Evolutionary conservation across 2,113 vertebrate genomes (phyloP).

Genomic region (Ageneiosus marmoratus): DNA sequence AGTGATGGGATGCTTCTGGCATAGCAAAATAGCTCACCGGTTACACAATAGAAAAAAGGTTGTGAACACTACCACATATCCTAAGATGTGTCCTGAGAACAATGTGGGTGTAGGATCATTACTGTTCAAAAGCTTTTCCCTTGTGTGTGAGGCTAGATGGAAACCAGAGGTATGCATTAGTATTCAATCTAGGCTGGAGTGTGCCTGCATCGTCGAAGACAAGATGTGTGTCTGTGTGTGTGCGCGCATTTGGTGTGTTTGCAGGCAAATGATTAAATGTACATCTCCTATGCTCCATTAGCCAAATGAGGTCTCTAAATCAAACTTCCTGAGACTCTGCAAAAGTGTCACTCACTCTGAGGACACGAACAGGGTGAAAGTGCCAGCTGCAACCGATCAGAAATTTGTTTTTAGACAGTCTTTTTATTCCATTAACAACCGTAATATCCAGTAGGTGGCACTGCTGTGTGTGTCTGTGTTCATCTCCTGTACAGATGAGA

Average conservation of each 20-base stretch:
- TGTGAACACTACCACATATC: neutral
- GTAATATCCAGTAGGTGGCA: neutral
- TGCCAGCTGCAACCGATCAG: neutral
- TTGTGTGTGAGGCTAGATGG: constrained; percentile 1
- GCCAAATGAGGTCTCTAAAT: constrained; percentile 7
- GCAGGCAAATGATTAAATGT: constrained; percentile 6
- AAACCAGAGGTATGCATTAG: constrained; percentile 13
- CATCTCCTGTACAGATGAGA: neutral
- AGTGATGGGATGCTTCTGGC: too few species aligned
- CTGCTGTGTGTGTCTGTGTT: constrained; percentile 7
- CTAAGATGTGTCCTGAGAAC: constrained; percentile 24
- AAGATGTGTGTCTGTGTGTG: constrained; percentile 13
- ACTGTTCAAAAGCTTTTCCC: constrained; percentile 9
- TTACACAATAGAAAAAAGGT: too few species aligned
- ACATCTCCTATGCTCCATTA: constrained; percentile 10
- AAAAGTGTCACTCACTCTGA: constrained; percentile 8
- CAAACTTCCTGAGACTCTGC: constrained; percentile 17
- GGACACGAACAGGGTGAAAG: neutral
- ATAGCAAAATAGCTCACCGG: too few species aligned
- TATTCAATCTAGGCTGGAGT: constrained; percentile 13
- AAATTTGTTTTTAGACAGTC: neutral
- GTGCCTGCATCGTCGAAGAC: constrained; percentile 7
- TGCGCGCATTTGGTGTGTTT: neutral
- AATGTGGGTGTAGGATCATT: constrained; percentile 25
- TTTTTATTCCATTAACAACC: neutral